These are phyloP conservation scores for Drosophila kuntzei DNA, from an alignment of 2,888 invertebrate species.

Conservation along the genomic window DNA sequence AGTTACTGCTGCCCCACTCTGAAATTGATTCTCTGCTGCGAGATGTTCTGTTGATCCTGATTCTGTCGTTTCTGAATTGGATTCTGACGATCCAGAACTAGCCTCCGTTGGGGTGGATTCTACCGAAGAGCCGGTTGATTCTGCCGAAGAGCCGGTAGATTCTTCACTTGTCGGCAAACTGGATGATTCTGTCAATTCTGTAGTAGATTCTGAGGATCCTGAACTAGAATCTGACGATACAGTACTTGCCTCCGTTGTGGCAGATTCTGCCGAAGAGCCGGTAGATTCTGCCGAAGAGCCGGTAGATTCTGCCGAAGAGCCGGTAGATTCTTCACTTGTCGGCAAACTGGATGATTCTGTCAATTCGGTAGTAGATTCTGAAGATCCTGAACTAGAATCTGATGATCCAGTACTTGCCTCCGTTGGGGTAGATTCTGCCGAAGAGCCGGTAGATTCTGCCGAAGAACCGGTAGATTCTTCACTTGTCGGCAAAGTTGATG, in stretches of 20 bases:
- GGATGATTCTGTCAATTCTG: background rate
- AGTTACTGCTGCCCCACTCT: background rate
- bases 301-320: background rate
- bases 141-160: background rate
- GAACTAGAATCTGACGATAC: conserved; percentile 1
- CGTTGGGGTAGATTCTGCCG: background rate
- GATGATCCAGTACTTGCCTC: background rate
- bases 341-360: background rate
- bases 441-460: background rate
- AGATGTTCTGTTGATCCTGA: background rate
- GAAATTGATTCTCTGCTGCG: no score
- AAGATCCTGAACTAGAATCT: background rate
- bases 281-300: background rate
- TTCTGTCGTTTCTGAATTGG: background rate
- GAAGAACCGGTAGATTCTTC: background rate
- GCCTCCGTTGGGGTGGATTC: background rate
- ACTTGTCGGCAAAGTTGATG: no score
- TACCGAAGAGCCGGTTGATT: background rate
- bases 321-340: no score
- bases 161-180: background rate
- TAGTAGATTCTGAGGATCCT: background rate
- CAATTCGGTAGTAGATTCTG: background rate
- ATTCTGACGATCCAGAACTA: background rate
- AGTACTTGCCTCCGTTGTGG: background rate
- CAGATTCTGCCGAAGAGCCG: background rate